Base-by-base conservation (phyloP, 2,797 vertebrate species). In the Pangasius macronema region DNA sequence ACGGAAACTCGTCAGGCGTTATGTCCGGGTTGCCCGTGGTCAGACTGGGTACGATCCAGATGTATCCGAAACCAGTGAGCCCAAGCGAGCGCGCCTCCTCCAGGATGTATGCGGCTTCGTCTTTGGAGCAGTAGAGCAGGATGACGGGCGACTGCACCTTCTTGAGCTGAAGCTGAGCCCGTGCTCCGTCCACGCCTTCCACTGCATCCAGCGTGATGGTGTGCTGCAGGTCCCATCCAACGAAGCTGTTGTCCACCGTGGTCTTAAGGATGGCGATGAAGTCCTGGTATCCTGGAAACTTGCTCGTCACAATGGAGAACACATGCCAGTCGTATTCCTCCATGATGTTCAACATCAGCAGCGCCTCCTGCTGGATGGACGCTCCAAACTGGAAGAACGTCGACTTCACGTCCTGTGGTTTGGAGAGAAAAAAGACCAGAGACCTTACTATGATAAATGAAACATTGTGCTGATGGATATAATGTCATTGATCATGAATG, bases 261-360 rank as follows among this genome's bases (percentile, higher is more conserved):
- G 95, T 97, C 94, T 98, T 99, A 82, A 99, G 94, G 91, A 99
- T 96, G 89, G 95, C 95, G 91, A 99, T 97, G 94, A 99, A 99
- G 92, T 99, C 99, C 93, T 97, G 95, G 93, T 99, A 99, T 53
- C 98, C 98, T 0, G 99, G 99, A 90, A 97, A 99, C 91, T 98
- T 98, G 85, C 97, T 99, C 63, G 98, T 99, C 89, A 99, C 98
- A 46, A 99, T 94, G 85, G 98, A 98, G 94, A 99, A 99, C 91
- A 98, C 95, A 0, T 99, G 98, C 98, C 98, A 99, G 95, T 99
- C 98, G 0, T 99, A 99, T 94, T 99, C 98, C 93, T 99, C 98
- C 98, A 99, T 99, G 93, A 99, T 99, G 93, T 98, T 99, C 85
- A 99, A 91, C 98, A 99, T 98, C 91, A 98, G 94, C 0, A 96